Evolutionary conservation across 2,113 vertebrate genomes (phyloP).

Genomic region (Anhinga rufa): DNA sequence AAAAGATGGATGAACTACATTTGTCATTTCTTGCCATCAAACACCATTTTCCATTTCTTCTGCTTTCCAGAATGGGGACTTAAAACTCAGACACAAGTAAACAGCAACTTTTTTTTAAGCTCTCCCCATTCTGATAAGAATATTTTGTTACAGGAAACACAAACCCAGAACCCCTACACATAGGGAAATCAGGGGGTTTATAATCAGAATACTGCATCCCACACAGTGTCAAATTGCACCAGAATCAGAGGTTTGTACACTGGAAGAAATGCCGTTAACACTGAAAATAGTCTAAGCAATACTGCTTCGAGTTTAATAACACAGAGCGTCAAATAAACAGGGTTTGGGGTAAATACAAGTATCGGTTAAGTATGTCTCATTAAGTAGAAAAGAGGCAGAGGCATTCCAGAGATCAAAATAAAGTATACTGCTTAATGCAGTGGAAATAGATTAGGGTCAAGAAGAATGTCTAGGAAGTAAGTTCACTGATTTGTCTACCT

Average conservation of each 20-base stretch:
- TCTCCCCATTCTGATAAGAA: not conserved
- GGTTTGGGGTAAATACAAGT: not conserved
- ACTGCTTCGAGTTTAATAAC: not conserved
- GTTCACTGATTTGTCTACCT: not conserved
- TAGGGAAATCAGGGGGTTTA: accelerated
- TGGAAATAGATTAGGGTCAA: not conserved
- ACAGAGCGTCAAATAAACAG: not conserved
- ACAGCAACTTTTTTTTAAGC: not conserved
- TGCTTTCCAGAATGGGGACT: not conserved
- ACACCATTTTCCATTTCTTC: not conserved
- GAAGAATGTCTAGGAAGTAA: not conserved
- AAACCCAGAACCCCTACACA: not conserved
- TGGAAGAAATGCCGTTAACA: not conserved
- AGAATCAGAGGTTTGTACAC: not conserved
- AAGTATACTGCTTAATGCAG: not conserved
- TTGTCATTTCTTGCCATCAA: not conserved
- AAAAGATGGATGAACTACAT: not conserved
- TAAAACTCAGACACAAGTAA: not conserved
- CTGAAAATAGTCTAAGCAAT: not conserved
- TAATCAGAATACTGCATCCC: not conserved
- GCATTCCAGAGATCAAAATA: not conserved
- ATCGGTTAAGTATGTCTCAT: not conserved
- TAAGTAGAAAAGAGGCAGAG: not conserved
- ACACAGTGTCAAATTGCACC: not conserved
- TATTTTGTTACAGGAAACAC: not conserved